Base-by-base conservation (phyloP, 2,888 invertebrate genomes). In the Mesorhabditis spiculigera region DNA sequence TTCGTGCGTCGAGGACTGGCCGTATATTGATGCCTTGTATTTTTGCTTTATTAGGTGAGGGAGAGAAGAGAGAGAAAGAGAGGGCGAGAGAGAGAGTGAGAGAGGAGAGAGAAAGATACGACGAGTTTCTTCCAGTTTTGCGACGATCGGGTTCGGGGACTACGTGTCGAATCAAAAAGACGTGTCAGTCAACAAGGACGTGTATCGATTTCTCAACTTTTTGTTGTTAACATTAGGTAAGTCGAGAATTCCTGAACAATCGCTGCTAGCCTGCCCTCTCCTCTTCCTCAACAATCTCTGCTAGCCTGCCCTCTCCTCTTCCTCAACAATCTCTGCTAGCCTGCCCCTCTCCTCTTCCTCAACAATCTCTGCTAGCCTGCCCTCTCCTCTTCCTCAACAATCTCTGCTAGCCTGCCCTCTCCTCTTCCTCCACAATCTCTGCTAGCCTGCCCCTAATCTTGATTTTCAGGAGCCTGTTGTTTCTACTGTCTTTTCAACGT, bases 61-160 rank as follows among this genome's bases (percentile, higher is more conserved):
- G 62, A 28, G 28, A 28, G 28, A 28, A 1, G 28, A 28, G 28
- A 28, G 28, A 28, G 28, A 28, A n/a, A n/a, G n/a, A n/a, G n/a
- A n/a, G 28, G 3, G 28, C 1, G 28, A 28, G 28, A 28, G 28
- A 28, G 28, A 28, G 28, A 28, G 28, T 1, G 28, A 28, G 28
- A 28, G 28, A 28, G n/a, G 28, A 28, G 28, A 28, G 28, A 28
- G 28, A 28, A 3, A 28, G 28, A 28, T 28, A 28, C 28, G 28
- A 28, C 28, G 28, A 28, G 28, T 28, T 41, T 45, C 63, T 74
- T 78, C 74, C 50, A 89, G 90, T 68, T 91, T 90, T 82, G 89
- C 89, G 28, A 89, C 89, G 5, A 90, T 91, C 66, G 90, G 90
- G 13, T 91, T 91, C 78, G 91, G 91, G 0, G 91, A 91, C 81